Conservation (phyloP, 2,888 invertebrate genomes). For the Frankliniella fusca region DNA sequence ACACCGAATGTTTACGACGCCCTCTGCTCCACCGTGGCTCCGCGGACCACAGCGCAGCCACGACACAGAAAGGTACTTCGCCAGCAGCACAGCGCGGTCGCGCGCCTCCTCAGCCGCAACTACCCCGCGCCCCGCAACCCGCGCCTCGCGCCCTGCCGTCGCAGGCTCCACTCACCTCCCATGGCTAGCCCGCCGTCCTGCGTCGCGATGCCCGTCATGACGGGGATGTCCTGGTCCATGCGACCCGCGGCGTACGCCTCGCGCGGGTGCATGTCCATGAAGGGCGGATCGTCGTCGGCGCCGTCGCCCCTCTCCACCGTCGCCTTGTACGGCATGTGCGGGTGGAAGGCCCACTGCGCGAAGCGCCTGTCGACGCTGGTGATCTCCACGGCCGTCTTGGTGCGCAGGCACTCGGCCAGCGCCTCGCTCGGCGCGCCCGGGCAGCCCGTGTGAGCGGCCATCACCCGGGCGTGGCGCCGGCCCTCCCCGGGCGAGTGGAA, state of each 20-base stretch:
- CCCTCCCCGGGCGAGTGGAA: not conserved
- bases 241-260: not conserved
- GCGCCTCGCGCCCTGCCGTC: too few relatives aligned
- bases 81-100: too few relatives aligned
- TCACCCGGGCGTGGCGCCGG: not conserved
- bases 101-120: too few relatives aligned
- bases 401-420: not conserved
- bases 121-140: too few relatives aligned
- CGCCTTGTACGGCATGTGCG: slow-evolving; percentile 5
- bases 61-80: too few relatives aligned
- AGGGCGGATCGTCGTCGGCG: not conserved
- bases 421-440: not conserved
- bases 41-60: too few relatives aligned
- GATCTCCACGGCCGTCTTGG: slow-evolving; percentile 2
- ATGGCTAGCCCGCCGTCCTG: not conserved
- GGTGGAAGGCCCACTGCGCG: not conserved
- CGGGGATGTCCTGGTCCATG: not conserved
- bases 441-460: not conserved
- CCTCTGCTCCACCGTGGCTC: too few relatives aligned
- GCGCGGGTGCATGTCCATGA: slow-evolving; percentile 9
- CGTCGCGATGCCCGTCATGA: not conserved
- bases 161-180: too few relatives aligned
- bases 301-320: not conserved
- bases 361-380: not conserved
- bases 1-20: too few relatives aligned